Base-by-base conservation (phyloP, 2,888 invertebrate species). In the Gerris lacustris region DNA sequence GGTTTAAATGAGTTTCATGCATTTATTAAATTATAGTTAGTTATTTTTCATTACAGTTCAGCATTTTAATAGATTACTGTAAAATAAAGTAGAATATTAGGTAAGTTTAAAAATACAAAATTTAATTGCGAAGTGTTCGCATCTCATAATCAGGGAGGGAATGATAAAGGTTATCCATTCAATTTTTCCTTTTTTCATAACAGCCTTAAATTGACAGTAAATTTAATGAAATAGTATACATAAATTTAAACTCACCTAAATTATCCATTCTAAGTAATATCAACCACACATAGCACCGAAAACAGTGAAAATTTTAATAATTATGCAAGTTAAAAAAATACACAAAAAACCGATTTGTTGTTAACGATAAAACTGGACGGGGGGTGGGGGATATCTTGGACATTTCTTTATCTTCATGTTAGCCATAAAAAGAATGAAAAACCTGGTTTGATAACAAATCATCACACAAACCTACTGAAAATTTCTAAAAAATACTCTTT, bases 141-240 rank as follows among this genome's bases (percentile, higher is more conserved):
- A 31, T 31, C 31, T 31, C 31, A 31, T 31, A 55, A 55, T 11
- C 9, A 15, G 55, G 55, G 55, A 55, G 15, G 55, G 55, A 55
- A 9, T 55, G 55, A 55, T 55, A 55, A 31, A 55, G 55, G 55
- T 55, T 55, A 55, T 55, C 55, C 55, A 55, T 55, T 55, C 55
- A 55, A 55, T 11, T 31, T 31, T 31, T 31, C 31, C 31, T 31
- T 31, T 31, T 31, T 31, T 31, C 31, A 31, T 55, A 55, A 55
- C 15, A 9, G 2, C 55, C 55, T 55, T 55, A 55, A 55, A 11
- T 15, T 55, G 15, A 11, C 55, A 55, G 55, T 55, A 55, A 9
- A 4, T 31, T 55, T 5, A 55, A 55, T 15, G 55, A 5, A 55
- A 55, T 55, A 9, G 31, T 31, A 31, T 31, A 31, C 1, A 31